Evolutionary conservation across 37 sponge, comb jelly and placozoan genomes (phyloP), one percentile per base, ranked within the genome.

Genomic region (Amphimedon queenslandica): DNA sequence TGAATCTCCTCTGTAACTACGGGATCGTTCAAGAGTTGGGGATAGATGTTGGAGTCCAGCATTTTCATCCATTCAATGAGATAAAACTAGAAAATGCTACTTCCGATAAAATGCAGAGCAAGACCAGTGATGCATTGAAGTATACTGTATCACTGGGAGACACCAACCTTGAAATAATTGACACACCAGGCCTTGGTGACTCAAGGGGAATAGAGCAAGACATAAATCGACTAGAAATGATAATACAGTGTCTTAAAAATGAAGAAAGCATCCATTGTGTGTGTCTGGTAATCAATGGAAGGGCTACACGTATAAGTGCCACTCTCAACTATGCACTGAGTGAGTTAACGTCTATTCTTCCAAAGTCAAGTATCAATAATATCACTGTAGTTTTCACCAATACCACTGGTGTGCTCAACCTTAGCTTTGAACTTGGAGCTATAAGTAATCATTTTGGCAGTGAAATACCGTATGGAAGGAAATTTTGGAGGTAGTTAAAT

Each of bases 321-420:
- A 32, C 66, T 2, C 34, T 81, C 18, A n/a, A 35, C 29, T 81
- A 81, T 35, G 69, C 64, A 29, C 40, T 73, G 27, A 38, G 74
- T 3, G 83, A 82, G 37, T 40, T 82, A 1, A 68, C 83, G 6
- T 32, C 76, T 16, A 73, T 82, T 27, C 20, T 82, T 31, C 83
- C 83, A 35, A 74, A 51, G 39, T 27, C 1, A 1, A n/a, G 63
- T 2, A 5, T 81, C 28, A 33, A 72, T 4, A 81, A 81, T 37
- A 16, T 81, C 11, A 73, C 72, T 13, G 81, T 81, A 18, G 74
- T 81, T 24, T 55, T 72, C 68, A 81, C 68, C 4, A 81, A 81
- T 51, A 21, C 74, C 0, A 8, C 30, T 3, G 74, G 70, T 53
- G 23, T 38, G 40, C 4, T 64, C 28, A 39, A 72, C 27, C 42